phyloP scores from a whole-genome alignment of 2,113 vertebrate species.

The Nerophis lumbriciformis region DNA sequence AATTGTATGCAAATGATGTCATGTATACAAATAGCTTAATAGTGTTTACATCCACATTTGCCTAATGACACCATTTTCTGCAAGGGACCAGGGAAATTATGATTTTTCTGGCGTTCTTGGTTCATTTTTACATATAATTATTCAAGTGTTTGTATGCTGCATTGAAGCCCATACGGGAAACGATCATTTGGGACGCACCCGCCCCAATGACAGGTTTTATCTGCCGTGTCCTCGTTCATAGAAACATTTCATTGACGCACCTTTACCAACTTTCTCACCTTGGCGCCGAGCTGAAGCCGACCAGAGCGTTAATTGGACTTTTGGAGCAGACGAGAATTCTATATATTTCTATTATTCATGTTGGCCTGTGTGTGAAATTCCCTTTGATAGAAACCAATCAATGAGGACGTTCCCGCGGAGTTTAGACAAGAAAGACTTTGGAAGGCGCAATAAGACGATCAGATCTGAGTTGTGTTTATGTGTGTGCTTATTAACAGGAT shows the following conservation, averaged over 20 bases:
- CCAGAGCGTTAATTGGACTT: slow-evolving; percentile 75
- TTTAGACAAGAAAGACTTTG: slow-evolving; percentile 31
- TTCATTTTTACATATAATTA: background rate
- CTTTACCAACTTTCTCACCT: too few species aligned
- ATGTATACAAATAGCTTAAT: slow-evolving; percentile 15
- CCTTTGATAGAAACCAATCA: slow-evolving; percentile 67
- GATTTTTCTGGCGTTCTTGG: background rate
- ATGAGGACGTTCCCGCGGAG: slow-evolving; percentile 46
- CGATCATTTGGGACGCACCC: background rate
- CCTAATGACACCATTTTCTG: slow-evolving; percentile 4
- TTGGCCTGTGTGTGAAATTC: slow-evolving; percentile 60
- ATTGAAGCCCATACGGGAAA: background rate
- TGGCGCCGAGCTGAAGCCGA: slow-evolving; percentile 63
- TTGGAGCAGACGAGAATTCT: slow-evolving; percentile 47
- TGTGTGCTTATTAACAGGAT: background rate
- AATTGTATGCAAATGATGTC: slow-evolving; percentile 42
- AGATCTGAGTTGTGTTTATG: slow-evolving; percentile 19
- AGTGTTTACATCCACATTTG: slow-evolving; percentile 21
- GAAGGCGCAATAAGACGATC: slow-evolving; percentile 27
- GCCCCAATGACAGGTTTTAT: background rate
- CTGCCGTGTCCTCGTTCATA: background rate
- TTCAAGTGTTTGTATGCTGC: background rate
- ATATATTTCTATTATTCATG: slow-evolving; percentile 69
- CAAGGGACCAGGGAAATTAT: slow-evolving; percentile 4
- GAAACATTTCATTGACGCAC: slow-evolving; percentile 31